Percentiles rank a stretch among this genome's conserved stretches.
Conservation (phyloP, 1,140 invertebrate genomes). For the Eulimnadia texana region DNA sequence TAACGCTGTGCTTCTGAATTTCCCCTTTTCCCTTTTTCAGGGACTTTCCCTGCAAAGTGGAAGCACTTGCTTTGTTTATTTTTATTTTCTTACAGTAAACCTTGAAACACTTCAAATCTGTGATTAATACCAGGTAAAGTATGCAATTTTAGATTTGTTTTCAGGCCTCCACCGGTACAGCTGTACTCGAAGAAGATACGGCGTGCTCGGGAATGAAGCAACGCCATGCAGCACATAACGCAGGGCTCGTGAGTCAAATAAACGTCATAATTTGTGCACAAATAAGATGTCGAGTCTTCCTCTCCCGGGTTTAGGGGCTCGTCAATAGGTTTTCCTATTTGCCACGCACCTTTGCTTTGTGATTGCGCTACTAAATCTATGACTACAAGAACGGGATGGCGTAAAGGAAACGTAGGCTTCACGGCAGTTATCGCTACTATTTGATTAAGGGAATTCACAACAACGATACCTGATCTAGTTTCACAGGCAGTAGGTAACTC, state of each 20-base stretch:
- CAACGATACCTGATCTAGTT: constrained; percentile 16
- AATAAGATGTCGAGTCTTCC: constrained; percentile 37
- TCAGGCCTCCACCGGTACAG: constrained; percentile 48
- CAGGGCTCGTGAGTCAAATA: constrained; percentile 78
- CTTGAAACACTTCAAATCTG: constrained; percentile 64
- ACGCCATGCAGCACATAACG: constrained; percentile 83
- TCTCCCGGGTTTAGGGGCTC: not conserved
- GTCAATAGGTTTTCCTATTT: not conserved
- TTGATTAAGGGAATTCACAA: constrained; percentile 24
- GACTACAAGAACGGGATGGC: constrained; percentile 71
- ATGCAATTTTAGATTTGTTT: constrained; percentile 56
- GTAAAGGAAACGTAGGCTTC: constrained; percentile 42
- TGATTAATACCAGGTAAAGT: constrained; percentile 69
- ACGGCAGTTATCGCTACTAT: constrained; percentile 44
- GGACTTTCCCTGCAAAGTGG: too few species aligned
- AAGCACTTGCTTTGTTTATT: too few species aligned
- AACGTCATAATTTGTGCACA: constrained; percentile 78
- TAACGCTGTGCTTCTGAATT: too few species aligned
- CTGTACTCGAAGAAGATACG: constrained; percentile 61
- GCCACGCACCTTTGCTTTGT: constrained; percentile 66
- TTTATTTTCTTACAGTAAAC: constrained; percentile 14
- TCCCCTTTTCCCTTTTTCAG: too few species aligned
- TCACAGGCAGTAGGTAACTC: not conserved
- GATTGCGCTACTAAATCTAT: constrained; percentile 67
- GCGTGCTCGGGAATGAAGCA: constrained; percentile 70